Conservation (phyloP, 2,113 vertebrate genomes). For the Tragelaphus scriptus region DNA sequence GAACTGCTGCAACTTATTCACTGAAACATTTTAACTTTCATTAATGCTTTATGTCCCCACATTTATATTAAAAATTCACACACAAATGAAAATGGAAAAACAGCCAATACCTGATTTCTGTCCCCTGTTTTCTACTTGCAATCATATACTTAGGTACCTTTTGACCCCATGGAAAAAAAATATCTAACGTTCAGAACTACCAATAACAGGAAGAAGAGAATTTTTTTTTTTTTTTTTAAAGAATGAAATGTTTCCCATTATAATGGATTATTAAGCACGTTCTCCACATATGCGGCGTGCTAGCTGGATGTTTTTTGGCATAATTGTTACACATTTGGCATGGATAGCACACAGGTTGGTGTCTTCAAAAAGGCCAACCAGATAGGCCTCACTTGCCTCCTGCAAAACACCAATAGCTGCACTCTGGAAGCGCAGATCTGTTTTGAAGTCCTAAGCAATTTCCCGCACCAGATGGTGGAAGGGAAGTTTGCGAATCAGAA, state of each 20-base stretch:
- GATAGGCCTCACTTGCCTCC: constrained; percentile 56
- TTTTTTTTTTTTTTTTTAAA: neutral
- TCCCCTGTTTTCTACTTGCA: constrained; percentile 83
- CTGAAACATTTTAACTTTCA: constrained; percentile 76
- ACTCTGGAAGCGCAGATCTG: constrained; percentile 86
- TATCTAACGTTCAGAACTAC: constrained; percentile 88
- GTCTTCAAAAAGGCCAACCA: neutral
- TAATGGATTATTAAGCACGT: neutral
- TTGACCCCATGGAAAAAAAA: constrained; percentile 86
- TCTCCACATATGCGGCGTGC: neutral
- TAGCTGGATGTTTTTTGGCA: neutral
- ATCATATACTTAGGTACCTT: constrained; percentile 81
- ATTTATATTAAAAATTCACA: neutral
- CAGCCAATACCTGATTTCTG: constrained; percentile 83
- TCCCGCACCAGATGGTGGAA: constrained; percentile 86
- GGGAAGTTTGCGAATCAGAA: constrained; percentile 87
- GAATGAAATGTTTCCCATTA: neutral
- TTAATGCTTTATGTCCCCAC: constrained; percentile 70
- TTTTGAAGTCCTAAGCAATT: constrained; percentile 91
- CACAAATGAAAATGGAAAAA: constrained; percentile 75
- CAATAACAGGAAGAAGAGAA: constrained; percentile 87
- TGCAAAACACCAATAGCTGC: constrained; percentile 88
- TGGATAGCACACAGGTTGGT: neutral
- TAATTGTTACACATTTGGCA: neutral
- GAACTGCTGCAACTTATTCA: constrained; percentile 80